phyloP scores from a whole-genome alignment of 2,113 vertebrate species.

The Aspidoscelis tigris region DNA sequence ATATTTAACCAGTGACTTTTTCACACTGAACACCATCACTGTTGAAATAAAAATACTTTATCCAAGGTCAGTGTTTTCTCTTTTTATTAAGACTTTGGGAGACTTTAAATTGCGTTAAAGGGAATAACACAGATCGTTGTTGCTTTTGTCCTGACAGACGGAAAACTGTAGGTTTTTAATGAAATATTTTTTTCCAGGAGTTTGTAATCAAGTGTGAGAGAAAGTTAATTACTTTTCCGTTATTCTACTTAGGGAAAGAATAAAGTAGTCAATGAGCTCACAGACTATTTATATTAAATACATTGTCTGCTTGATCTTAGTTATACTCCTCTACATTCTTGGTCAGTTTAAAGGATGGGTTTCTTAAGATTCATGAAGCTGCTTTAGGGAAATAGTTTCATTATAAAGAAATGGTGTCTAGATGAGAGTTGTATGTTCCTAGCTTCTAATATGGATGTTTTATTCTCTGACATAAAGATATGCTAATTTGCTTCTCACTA shows the following conservation, averaged over 20 bases:
- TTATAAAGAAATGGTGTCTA: neutral
- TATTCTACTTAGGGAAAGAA: slow-evolving; percentile 42
- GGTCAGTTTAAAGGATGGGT: slow-evolving; percentile 16
- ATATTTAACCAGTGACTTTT: neutral
- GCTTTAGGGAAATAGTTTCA: too few relatives aligned
- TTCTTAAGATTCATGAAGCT: slow-evolving; percentile 53
- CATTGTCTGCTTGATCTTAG: slow-evolving; percentile 51
- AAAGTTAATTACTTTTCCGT: slow-evolving; percentile 51
- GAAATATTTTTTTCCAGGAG: slow-evolving; percentile 50
- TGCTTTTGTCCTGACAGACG: slow-evolving; percentile 14
- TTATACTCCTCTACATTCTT: slow-evolving; percentile 33
- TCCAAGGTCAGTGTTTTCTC: slow-evolving; percentile 23
- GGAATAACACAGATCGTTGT: slow-evolving; percentile 3
- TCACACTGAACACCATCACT: neutral
- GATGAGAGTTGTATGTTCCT: neutral
- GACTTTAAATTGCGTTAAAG: slow-evolving; percentile 48
- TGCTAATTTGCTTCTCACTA: neutral
- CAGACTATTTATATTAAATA: slow-evolving; percentile 59
- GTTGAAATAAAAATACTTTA: slow-evolving; percentile 7
- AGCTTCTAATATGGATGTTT: neutral
- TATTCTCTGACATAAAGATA: neutral
- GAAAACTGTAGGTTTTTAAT: slow-evolving; percentile 29
- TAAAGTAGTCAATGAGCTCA: slow-evolving; percentile 40
- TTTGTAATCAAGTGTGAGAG: slow-evolving; percentile 39
- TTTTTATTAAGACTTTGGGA: slow-evolving; percentile 24